These are phyloP conservation scores for Venustoraphidia nigricollis DNA, from an alignment of 2,888 invertebrate genomes.

Conservation along the genomic window DNA sequence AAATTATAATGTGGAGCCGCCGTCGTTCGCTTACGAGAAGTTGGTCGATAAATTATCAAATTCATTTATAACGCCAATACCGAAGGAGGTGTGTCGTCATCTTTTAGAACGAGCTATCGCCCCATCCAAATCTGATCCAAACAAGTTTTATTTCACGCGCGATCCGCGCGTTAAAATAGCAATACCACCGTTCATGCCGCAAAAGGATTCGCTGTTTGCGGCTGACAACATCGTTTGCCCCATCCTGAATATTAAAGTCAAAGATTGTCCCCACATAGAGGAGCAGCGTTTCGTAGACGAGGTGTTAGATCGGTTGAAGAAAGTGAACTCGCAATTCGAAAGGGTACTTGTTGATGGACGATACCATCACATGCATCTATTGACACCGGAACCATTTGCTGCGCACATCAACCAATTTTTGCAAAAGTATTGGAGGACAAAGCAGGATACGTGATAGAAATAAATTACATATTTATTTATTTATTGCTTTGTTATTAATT, in stretches of 20 bases:
- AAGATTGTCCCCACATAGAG: not conserved
- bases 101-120: not conserved
- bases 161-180: not conserved
- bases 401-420: not conserved
- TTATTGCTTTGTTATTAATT: too few species aligned
- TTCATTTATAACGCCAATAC: not conserved
- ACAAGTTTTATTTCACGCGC: not conserved
- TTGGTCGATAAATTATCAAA: not conserved
- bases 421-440: too few species aligned
- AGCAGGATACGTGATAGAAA: too few species aligned
- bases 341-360: constrained; percentile 4
- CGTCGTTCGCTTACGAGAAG: too few species aligned
- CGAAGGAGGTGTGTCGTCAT: not conserved
- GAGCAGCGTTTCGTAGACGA: constrained; percentile 2
- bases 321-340: constrained; percentile 3
- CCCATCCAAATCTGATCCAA: not conserved
- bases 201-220: not conserved
- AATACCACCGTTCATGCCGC: too few species aligned
- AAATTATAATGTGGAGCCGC: not conserved
- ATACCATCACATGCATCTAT: constrained; percentile 4
- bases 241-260: not conserved
- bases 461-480: too few species aligned
- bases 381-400: constrained; percentile 5
- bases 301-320: constrained; percentile 7
- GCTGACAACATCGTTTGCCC: not conserved